These are phyloP conservation scores for Ariopsis seemanni DNA, from an alignment of 2,113 vertebrate species.

Conservation along the genomic window DNA sequence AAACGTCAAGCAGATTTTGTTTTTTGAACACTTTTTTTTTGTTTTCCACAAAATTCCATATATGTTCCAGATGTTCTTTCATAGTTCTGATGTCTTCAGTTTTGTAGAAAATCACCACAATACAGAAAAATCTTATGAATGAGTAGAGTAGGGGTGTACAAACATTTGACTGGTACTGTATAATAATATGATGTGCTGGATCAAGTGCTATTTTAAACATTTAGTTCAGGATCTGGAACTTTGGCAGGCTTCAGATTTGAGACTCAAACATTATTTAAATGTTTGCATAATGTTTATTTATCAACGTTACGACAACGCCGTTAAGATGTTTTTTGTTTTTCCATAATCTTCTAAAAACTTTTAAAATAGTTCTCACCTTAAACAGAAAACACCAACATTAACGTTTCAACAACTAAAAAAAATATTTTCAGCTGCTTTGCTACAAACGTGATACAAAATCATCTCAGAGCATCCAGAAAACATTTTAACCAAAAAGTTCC, in stretches of 20 bases:
- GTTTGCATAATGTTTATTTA: not conserved
- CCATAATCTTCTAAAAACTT: not conserved
- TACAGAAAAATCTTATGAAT: too few species aligned
- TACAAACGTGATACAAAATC: not conserved
- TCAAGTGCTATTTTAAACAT: not conserved
- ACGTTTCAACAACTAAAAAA: too few species aligned
- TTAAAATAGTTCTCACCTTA: not conserved
- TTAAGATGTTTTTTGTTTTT: not conserved
- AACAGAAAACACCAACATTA: not conserved
- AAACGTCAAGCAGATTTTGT: too few species aligned
- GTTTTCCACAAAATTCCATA: too few species aligned
- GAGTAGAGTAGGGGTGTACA: too few species aligned
- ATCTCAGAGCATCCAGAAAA: not conserved
- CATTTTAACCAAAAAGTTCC: not conserved
- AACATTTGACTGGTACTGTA: not conserved
- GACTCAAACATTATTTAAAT: not conserved
- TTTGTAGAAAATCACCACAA: too few species aligned
- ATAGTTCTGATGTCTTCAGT: too few species aligned
- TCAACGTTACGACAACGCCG: not conserved
- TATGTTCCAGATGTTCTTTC: too few species aligned
- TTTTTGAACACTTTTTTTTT: too few species aligned
- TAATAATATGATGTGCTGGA: not conserved
- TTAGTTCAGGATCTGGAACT: not conserved
- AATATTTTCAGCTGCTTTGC: not conserved
- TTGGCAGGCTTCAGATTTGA: not conserved